These are phyloP conservation scores for Bombus superbus DNA, from an alignment of 1,140 invertebrate species.

Conservation along the genomic window DNA sequence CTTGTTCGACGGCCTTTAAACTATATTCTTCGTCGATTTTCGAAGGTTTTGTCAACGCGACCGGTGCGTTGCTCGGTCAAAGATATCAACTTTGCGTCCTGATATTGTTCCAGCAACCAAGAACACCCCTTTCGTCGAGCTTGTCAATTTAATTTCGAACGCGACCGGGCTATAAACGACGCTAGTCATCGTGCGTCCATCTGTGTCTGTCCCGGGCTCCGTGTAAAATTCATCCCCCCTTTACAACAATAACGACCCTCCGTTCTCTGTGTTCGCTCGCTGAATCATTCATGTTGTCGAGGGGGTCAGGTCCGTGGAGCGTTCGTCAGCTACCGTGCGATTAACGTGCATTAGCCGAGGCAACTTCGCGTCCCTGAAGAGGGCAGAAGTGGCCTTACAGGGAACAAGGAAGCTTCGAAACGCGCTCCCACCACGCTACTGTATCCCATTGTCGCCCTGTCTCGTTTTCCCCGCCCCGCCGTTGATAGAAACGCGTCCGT, in stretches of 20 bases:
- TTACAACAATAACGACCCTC: slow-evolving; percentile 70
- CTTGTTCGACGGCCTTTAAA: slow-evolving; percentile 24
- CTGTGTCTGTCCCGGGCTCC: background rate
- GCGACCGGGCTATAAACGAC: background rate
- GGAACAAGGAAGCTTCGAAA: slow-evolving; percentile 42
- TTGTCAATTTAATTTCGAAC: background rate
- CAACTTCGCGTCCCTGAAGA: slow-evolving; percentile 55
- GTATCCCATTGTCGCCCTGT: slow-evolving; percentile 20
- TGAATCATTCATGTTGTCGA: slow-evolving; percentile 66
- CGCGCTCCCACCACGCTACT: background rate
- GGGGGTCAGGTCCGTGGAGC: slow-evolving; percentile 59
- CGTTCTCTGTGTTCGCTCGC: slow-evolving; percentile 40
- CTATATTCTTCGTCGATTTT: slow-evolving; percentile 40
- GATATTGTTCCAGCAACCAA: too few species aligned
- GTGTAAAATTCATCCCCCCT: slow-evolving; percentile 65
- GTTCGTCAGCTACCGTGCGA: slow-evolving; percentile 63
- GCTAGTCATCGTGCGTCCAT: background rate
- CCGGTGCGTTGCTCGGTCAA: slow-evolving; percentile 13
- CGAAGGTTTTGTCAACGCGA: slow-evolving; percentile 22
- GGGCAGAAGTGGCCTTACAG: slow-evolving; percentile 52
- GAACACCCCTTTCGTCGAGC: background rate
- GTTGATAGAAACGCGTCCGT: background rate
- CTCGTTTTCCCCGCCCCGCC: background rate
- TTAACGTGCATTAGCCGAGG: slow-evolving; percentile 66
- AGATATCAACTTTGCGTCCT: background rate